These are phyloP conservation scores for Enteromius mattozi DNA, from an alignment of 2,797 vertebrate genomes.

Conservation along the genomic window DNA sequence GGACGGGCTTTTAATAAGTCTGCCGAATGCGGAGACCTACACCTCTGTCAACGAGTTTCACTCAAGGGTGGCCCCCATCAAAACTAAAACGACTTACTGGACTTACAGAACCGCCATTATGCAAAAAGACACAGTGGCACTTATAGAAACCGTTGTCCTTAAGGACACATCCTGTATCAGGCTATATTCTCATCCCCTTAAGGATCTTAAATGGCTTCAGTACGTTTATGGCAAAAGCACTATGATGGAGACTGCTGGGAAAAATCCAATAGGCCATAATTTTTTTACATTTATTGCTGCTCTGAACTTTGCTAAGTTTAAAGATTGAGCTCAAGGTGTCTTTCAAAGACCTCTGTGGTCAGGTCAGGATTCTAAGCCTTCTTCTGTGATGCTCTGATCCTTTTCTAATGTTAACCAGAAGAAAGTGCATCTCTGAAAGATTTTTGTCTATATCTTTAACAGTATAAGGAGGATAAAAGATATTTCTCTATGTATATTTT, in stretches of 20 bases:
- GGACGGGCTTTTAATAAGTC: slow-evolving; percentile 79
- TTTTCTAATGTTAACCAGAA: background rate
- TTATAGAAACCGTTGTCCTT: slow-evolving; percentile 54
- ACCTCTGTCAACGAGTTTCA: slow-evolving; percentile 75
- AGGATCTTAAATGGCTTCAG: background rate
- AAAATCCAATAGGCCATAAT: slow-evolving; percentile 14
- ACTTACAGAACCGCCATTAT: slow-evolving; percentile 46
- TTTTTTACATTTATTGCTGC: slow-evolving; percentile 28
- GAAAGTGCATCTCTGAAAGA: background rate
- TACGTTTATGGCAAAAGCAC: slow-evolving; percentile 1
- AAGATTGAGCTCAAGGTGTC: slow-evolving; percentile 11
- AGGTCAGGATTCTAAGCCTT: background rate
- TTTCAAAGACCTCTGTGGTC: background rate
- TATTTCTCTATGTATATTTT: background rate
- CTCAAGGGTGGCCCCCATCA: slow-evolving; percentile 72
- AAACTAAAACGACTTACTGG: slow-evolving; percentile 72
- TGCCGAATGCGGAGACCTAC: slow-evolving; percentile 74
- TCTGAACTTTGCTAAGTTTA: slow-evolving; percentile 21
- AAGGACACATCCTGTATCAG: background rate
- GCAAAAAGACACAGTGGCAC: slow-evolving; percentile 63
- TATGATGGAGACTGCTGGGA: slow-evolving; percentile 4
- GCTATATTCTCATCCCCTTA: background rate
- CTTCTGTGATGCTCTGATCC: background rate
- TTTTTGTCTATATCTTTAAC: background rate
- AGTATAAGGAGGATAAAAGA: background rate